A percentile compares a stretch with the other conserved stretches of the same genome.
These are phyloP conservation scores for Tipula helvola DNA, from an alignment of 2,888 invertebrate genomes.

Conservation along the genomic window DNA sequence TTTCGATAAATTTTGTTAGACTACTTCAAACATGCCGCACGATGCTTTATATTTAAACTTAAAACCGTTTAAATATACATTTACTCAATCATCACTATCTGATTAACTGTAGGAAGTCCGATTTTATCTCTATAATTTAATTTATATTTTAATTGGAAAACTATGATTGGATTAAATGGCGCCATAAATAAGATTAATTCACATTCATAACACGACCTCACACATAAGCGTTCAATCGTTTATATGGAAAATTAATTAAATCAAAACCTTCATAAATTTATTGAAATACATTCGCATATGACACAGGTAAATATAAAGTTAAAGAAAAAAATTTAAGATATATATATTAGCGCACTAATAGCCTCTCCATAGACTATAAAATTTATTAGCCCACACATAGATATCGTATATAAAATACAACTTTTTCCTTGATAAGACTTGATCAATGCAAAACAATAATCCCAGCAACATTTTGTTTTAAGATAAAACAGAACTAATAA, in stretches of 20 bases:
- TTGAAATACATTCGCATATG: too few species aligned
- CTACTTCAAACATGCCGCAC: neutral
- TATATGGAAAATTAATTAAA: neutral
- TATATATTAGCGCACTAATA: neutral
- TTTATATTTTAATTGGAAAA: neutral
- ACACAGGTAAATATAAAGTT: neutral
- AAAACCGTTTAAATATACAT: neutral
- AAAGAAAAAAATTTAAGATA: neutral
- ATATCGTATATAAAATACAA: neutral
- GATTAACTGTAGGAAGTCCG: neutral
- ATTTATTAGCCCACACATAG: neutral
- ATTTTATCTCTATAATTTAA: neutral
- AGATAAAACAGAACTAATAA: neutral
- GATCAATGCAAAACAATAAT: neutral
- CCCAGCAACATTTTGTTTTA: neutral
- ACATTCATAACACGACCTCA: neutral
- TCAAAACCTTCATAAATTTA: neutral
- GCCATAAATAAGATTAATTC: neutral
- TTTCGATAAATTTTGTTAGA: neutral
- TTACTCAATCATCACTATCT: neutral
- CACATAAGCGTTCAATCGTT: neutral
- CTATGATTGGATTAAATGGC: neutral
- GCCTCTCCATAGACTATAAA: neutral
- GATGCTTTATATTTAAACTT: neutral
- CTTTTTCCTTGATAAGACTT: neutral